Base-by-base conservation (phyloP, 2,888 invertebrate genomes). In the Erebia aethiops region DNA sequence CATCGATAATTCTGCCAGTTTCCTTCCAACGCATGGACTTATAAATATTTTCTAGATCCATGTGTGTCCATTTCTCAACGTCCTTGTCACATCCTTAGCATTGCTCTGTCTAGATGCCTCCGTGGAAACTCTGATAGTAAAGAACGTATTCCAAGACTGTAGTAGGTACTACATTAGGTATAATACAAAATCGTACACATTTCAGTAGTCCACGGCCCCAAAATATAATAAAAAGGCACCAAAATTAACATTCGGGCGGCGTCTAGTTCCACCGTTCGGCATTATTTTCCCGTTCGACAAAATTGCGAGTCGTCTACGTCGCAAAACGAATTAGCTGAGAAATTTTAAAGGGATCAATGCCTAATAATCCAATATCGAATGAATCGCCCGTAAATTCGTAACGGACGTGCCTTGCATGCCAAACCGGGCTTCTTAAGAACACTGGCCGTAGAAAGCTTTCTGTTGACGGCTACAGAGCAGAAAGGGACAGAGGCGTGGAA, bases 341-440 rank as follows among this genome's bases (percentile, higher is more conserved):
- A 77, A 85, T 83, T 87, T 89, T 88, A 86, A 84, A 91, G 88
- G 90, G 91, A 92, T 91, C 92, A 90, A 89, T 90, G 87, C 89
- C 87, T 91, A 90, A 92, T 92, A 92, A 92, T 92, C 91, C 89
- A 87, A 91, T 91, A 89, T 88, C 87, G 87, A 89, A 91, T 91
- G 92, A 92, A 92, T 91, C 86, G 91, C 82, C 88, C 89, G 90
- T 87, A 92, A 92, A 92, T 92, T 92, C 87, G 87, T 81, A 77
- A 81, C 71, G 82, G 74, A 89, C 92, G 92, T 92, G 92, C 73
- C 86, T 80, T 75, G 91, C 86, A 83, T 86, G 72, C 74, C 76
- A 79, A 83, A 16, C 75, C 71, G 77, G 72, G 70, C 75, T 74
- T 75, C 75, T 77, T 75, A 76, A 81, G 83, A 80, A 81, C 78